Base-by-base conservation (phyloP, 64 coral and sea anemone genomes). In the Trachythela sp. region DNA sequence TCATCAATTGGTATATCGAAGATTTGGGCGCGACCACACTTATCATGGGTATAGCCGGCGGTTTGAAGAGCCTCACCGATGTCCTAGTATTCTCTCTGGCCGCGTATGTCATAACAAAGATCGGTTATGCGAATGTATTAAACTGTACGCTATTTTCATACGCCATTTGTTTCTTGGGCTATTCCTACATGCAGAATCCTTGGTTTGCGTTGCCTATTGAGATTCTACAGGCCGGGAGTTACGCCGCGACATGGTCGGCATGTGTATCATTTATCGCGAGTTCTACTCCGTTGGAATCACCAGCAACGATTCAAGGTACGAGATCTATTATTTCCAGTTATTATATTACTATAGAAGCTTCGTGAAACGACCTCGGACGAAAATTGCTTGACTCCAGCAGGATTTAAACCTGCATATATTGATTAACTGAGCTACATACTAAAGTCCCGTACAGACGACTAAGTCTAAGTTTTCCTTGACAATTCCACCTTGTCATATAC, bases 1-100 rank as follows among this genome's bases (percentile, higher is more conserved):
- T 92, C 32, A 91, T 98, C 0, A 94, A 94, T 84, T 98, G 95
- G 95, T 94, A 92, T 59, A 93, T 98, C 17, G 93, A 98, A 40
- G 95, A 98, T 89, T 42, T 87, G 14, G 80, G 84, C 8, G 95
- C 93, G 8, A 88, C 88, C 31, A 84, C 93, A 0, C 18, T 90
- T 8, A 90, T 94, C 27, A 98, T 98, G 95, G 95, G 93, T 27
- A 86, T 87, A 26, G 93, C 89, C 2, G 95, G 95, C 0, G 93
- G 91, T 1, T 64, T 93, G 18, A 85, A 93, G 33, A 93, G 94
- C 84, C 52, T 98, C 0, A 50, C 92, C 0, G 95, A 89, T 26
- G 60, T 94, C 36, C 34, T 87, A 7, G 88, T 92, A 24, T 98
- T 98, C 85, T 90, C 77, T 45, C n/a, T 91, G 58, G 92, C 85